Percentiles rank a stretch among this genome's conserved stretches.
phyloP scores from a whole-genome alignment of 1,140 invertebrate species.

The Oppia nitens region DNA sequence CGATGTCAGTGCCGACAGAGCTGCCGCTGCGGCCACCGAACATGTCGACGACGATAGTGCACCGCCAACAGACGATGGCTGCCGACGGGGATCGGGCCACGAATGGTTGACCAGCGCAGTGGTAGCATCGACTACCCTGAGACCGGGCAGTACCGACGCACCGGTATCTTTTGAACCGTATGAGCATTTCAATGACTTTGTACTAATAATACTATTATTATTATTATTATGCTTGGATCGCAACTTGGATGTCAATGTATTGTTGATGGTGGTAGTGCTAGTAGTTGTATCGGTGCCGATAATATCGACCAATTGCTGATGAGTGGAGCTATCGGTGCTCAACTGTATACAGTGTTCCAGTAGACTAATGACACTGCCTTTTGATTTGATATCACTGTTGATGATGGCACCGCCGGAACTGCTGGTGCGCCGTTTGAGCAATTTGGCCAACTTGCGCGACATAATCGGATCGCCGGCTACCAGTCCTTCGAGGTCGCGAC shows the following conservation, averaged over 20 bases:
- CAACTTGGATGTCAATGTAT: too few relatives aligned
- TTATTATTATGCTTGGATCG: background rate
- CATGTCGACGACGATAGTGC: background rate
- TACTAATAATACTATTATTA: too few relatives aligned
- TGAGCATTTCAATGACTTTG: background rate
- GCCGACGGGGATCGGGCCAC: constrained; percentile 8
- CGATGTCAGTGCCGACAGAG: background rate
- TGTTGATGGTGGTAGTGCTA: too few relatives aligned
- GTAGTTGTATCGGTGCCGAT: background rate
- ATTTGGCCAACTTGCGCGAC: background rate
- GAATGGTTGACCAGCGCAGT: constrained; percentile 7
- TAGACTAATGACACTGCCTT: background rate
- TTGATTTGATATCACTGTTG: background rate
- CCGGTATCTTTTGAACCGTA: background rate
- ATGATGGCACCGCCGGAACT: constrained; percentile 33
- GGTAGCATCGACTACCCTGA: constrained; percentile 12
- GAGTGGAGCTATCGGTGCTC: background rate
- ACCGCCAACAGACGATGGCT: background rate
- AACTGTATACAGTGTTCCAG: background rate
- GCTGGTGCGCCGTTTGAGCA: constrained; percentile 33
- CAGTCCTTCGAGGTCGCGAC: background rate
- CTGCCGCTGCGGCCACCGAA: background rate
- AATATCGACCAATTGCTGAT: background rate
- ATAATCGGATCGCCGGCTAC: background rate
- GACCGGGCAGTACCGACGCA: constrained; percentile 17